A percentile compares a stretch with the other conserved stretches of the same genome.
phyloP scores from a whole-genome alignment of 1,140 invertebrate species.

The Mya arenaria region DNA sequence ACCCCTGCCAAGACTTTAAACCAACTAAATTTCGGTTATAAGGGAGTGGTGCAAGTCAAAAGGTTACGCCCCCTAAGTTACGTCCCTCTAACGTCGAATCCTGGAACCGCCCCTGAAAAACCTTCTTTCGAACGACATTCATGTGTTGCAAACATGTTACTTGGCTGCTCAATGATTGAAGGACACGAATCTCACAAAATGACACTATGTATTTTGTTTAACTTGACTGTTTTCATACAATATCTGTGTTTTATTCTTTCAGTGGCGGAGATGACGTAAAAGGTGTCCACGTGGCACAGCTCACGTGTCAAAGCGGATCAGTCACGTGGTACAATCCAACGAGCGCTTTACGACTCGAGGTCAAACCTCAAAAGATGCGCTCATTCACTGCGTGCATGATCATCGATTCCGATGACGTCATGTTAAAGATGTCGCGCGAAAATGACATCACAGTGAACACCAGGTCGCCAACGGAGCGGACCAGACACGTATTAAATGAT shows the following conservation, averaged over 20 bases:
- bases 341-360: constrained; percentile 63
- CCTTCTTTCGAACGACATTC: neutral
- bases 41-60: too few relatives aligned
- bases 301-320: constrained; percentile 56
- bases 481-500: constrained; percentile 16
- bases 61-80: too few relatives aligned
- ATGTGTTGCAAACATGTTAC: neutral
- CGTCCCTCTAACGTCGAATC: too few relatives aligned
- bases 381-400: constrained; percentile 60
- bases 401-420: constrained; percentile 58
- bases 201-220: neutral
- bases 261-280: constrained; percentile 1
- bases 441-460: constrained; percentile 18
- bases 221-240: neutral
- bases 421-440: constrained; percentile 67
- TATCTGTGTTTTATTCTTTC: constrained; percentile 15
- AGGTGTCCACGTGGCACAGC: constrained; percentile 30
- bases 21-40: too few relatives aligned
- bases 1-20: too few relatives aligned
- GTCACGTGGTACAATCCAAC: constrained; percentile 66
- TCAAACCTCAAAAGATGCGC: constrained; percentile 39
- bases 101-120: neutral
- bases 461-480: neutral
- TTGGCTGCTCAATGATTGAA: neutral
- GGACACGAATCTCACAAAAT: neutral